A percentile compares a stretch with the other conserved stretches of the same genome.
Evolutionary conservation across 2,113 vertebrate species (phyloP).

Genomic region (Paradoxurus hermaphroditus): DNA sequence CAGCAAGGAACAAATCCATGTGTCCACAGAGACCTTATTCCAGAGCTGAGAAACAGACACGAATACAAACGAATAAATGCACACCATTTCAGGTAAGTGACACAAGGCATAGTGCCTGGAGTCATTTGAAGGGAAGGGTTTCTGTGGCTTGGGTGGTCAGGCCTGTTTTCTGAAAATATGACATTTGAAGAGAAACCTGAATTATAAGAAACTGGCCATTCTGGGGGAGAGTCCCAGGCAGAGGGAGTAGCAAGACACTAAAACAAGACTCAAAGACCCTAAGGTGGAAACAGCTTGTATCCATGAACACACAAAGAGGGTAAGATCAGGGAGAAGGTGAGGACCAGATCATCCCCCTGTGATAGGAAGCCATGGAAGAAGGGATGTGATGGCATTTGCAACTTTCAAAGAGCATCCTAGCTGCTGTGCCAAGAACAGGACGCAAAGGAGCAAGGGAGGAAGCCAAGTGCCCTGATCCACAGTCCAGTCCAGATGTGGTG

Average conservation of each 20-base stretch:
- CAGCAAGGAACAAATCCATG: not conserved
- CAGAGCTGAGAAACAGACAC: not conserved
- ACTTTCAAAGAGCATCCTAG: not conserved
- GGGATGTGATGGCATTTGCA: not conserved
- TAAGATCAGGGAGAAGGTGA: not conserved
- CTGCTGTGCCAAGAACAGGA: not conserved
- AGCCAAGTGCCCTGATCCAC: not conserved
- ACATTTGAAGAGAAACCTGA: not conserved
- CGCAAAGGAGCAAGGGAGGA: not conserved
- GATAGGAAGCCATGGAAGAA: not conserved
- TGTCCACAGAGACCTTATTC: not conserved
- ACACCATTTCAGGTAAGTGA: not conserved
- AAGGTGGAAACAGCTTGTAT: not conserved
- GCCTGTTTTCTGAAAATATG: not conserved
- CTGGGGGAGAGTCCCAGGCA: not conserved
- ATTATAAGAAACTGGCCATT: not conserved
- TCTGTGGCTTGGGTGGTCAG: not conserved
- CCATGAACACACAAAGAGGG: not conserved
- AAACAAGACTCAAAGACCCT: not conserved
- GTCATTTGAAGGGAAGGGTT: not conserved
- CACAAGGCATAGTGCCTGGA: not conserved
- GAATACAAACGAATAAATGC: not conserved
- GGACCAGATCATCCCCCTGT: no score
- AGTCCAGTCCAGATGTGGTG: not conserved
- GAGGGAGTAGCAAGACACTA: not conserved